These are phyloP conservation scores for Parnassius mnemosyne DNA, from an alignment of 2,888 invertebrate species.

Conservation along the genomic window DNA sequence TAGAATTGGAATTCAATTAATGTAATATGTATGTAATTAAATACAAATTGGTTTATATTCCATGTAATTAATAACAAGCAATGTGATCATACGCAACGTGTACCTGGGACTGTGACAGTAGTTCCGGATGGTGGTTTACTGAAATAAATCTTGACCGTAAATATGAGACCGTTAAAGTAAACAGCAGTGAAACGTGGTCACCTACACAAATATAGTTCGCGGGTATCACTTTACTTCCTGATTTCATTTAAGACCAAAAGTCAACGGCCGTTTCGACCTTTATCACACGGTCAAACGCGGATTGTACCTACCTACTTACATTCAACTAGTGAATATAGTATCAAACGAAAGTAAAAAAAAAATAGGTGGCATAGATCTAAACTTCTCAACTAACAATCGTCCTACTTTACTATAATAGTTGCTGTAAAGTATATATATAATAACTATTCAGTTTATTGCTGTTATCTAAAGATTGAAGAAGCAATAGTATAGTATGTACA, in stretches of 20 bases:
- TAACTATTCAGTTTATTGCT: no score
- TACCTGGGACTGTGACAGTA: not conserved
- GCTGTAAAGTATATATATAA: no score
- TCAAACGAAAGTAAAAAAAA: no score
- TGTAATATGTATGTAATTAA: no score
- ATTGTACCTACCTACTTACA: no score
- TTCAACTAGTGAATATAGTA: no score
- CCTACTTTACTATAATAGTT: no score
- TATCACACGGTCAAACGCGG: conserved; percentile 10
- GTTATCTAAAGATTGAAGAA: no score
- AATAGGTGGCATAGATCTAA: no score
- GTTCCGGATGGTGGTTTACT: conserved; percentile 17
- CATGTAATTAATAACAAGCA: conserved; percentile 9
- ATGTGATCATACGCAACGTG: conserved; percentile 9
- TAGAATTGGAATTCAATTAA: no score
- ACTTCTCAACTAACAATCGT: no score
- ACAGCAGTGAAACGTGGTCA: conserved; percentile 50
- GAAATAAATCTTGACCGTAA: conserved; percentile 34
- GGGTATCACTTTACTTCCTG: conserved; percentile 62
- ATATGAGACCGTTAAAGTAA: conserved; percentile 55
- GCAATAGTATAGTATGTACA: not conserved
- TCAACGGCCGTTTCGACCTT: conserved; percentile 44
- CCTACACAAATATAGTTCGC: conserved; percentile 35
- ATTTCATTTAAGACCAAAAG: conserved; percentile 54
- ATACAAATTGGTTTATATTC: not conserved